phyloP scores from a whole-genome alignment of 2,888 invertebrate genomes.

The Thymelicus sylvestris region DNA sequence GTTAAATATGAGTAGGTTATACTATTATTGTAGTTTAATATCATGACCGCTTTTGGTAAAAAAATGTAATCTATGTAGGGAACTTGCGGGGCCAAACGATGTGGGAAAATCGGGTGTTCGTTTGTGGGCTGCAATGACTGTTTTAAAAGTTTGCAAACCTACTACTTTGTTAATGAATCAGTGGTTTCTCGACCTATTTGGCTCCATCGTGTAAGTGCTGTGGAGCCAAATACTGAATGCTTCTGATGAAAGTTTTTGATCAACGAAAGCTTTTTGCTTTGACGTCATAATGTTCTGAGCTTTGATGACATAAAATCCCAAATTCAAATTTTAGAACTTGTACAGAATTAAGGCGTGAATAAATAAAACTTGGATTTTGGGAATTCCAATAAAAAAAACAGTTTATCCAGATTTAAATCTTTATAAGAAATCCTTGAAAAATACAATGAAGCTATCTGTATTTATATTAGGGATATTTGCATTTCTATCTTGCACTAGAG shows the following conservation, averaged over 20 bases:
- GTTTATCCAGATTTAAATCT: no score
- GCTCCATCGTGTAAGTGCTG: slow-evolving; percentile 28
- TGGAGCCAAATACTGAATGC: slow-evolving; percentile 31
- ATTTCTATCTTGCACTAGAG: no score
- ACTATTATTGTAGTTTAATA: no score
- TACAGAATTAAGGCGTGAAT: not conserved
- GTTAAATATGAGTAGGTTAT: not conserved
- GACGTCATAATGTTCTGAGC: slow-evolving; percentile 2
- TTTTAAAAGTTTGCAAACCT: slow-evolving; percentile 47
- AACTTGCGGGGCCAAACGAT: not conserved
- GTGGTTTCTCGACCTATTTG: slow-evolving; percentile 44
- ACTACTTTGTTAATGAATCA: slow-evolving; percentile 43
- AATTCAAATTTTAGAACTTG: not conserved
- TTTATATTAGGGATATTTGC: no score
- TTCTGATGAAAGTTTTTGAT: slow-evolving; percentile 33
- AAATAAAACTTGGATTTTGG: no score
- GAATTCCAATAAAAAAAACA: no score
- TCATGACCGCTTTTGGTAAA: not conserved
- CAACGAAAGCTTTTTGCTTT: slow-evolving; percentile 18
- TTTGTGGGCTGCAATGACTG: slow-evolving; percentile 43
- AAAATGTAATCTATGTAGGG: not conserved
- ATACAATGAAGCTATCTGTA: no score
- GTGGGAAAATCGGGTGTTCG: not conserved
- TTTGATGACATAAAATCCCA: not conserved
- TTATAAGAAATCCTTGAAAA: no score